A percentile compares a stretch with the other conserved stretches of the same genome.
Conservation (phyloP, 2,113 vertebrate species). For the Falco punctatus region DNA sequence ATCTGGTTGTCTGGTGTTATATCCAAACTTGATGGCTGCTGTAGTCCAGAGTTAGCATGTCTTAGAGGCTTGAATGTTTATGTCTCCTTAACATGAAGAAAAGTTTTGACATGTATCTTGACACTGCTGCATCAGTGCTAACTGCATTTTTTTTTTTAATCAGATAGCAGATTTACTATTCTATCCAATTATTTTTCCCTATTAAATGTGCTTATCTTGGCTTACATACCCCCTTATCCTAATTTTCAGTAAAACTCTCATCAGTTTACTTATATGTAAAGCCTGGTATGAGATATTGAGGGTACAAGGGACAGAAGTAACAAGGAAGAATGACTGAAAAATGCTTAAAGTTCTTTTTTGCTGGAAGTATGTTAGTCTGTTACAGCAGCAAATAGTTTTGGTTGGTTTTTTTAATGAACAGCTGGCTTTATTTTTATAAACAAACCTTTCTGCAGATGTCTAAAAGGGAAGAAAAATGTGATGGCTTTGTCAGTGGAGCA, state of each 20-base stretch:
- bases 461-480: background rate
- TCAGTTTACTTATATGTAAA: background rate
- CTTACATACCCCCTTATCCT: background rate
- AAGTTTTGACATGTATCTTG: background rate
- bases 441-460: background rate
- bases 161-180: background rate
- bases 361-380: background rate
- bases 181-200: background rate
- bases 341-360: background rate
- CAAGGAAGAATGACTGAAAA: background rate
- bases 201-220: background rate
- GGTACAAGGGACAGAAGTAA: background rate
- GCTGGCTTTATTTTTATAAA: background rate
- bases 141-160: background rate
- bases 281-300: background rate
- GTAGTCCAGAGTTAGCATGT: background rate
- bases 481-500: background rate
- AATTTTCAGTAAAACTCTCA: background rate
- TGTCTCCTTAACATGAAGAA: background rate
- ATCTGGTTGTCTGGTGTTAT: background rate
- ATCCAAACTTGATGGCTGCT: accelerated
- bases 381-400: background rate
- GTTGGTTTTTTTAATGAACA: background rate
- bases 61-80: background rate
- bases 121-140: background rate